phyloP scores from a whole-genome alignment of 2,888 invertebrate species.

The Papilio protenor region DNA sequence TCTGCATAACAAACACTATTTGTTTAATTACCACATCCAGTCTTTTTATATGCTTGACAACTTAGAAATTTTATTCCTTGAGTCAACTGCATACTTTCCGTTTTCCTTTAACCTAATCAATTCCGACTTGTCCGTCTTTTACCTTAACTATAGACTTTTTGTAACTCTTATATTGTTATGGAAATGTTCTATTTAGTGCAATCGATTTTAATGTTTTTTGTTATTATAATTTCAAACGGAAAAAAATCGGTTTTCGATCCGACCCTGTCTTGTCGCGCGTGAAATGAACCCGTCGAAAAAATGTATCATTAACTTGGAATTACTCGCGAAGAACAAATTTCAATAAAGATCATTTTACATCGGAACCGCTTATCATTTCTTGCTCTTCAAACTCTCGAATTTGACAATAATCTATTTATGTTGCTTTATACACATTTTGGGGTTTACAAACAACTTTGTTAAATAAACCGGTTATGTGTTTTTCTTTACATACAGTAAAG shows the following conservation, averaged over 20 bases:
- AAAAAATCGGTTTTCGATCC: slow-evolving; percentile 15
- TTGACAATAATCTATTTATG: slow-evolving; percentile 17
- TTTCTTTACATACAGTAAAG: not conserved
- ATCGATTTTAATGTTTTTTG: slow-evolving; percentile 5
- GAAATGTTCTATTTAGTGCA: not conserved
- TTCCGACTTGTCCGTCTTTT: not conserved
- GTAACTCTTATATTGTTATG: not conserved
- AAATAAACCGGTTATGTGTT: not conserved
- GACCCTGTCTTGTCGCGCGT: slow-evolving; percentile 35
- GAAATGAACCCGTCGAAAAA: slow-evolving; percentile 43
- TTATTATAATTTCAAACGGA: slow-evolving; percentile 28
- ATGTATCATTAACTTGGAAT: slow-evolving; percentile 41
- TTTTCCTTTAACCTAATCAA: not conserved
- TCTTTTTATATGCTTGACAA: not conserved
- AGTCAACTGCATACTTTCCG: not conserved
- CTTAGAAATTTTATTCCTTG: not conserved
- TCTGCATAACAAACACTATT: slow-evolving; percentile 13
- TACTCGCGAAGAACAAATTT: slow-evolving; percentile 21
- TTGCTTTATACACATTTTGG: slow-evolving; percentile 17
- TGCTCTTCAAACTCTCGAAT: not conserved
- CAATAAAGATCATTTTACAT: slow-evolving; percentile 28
- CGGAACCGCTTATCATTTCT: slow-evolving; percentile 17
- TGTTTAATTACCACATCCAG: not conserved
- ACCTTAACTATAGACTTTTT: not conserved
- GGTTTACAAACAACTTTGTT: not conserved